Conservation (phyloP, 1,140 invertebrate genomes). For the Scaptomyza montana region DNA sequence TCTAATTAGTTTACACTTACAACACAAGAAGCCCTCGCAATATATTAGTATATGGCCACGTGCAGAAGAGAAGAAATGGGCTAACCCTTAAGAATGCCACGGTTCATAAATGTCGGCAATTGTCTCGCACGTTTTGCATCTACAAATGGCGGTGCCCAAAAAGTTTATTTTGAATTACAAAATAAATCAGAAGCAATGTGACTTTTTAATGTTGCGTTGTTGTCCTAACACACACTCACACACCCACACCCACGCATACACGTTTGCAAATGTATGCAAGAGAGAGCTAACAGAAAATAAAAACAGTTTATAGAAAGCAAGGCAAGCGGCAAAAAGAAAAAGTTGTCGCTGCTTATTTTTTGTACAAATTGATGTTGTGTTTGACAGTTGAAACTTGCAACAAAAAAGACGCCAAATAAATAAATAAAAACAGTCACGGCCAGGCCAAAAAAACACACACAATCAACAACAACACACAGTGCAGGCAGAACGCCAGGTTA, state of each 20-base stretch:
- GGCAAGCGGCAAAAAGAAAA: slow-evolving; percentile 53
- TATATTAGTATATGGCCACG: not conserved
- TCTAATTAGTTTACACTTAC: not conserved
- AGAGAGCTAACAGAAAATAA: slow-evolving; percentile 21
- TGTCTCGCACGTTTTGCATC: slow-evolving; percentile 64
- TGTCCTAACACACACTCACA: slow-evolving; percentile 42
- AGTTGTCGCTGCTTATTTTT: slow-evolving; percentile 77
- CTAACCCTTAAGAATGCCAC: slow-evolving; percentile 35
- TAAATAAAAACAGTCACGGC: slow-evolving; percentile 60
- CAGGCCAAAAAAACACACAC: slow-evolving; percentile 8
- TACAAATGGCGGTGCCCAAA: slow-evolving; percentile 40
- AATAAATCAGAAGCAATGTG: slow-evolving; percentile 78
- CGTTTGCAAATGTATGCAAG: slow-evolving; percentile 38
- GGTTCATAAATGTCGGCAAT: slow-evolving; percentile 57
- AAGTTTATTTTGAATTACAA: slow-evolving; percentile 71
- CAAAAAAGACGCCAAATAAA: slow-evolving; percentile 77
- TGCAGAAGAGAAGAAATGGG: not conserved
- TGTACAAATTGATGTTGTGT: slow-evolving; percentile 83
- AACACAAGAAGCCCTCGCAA: not conserved
- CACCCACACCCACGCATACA: slow-evolving; percentile 32
- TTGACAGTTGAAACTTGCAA: slow-evolving; percentile 83
- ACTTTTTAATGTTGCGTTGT: slow-evolving; percentile 77
- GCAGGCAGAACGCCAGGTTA: not conserved
- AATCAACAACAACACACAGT: not conserved
- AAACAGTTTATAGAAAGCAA: slow-evolving; percentile 66